Conservation (phyloP, 2,113 vertebrate species). For the Chionis minor region DNA sequence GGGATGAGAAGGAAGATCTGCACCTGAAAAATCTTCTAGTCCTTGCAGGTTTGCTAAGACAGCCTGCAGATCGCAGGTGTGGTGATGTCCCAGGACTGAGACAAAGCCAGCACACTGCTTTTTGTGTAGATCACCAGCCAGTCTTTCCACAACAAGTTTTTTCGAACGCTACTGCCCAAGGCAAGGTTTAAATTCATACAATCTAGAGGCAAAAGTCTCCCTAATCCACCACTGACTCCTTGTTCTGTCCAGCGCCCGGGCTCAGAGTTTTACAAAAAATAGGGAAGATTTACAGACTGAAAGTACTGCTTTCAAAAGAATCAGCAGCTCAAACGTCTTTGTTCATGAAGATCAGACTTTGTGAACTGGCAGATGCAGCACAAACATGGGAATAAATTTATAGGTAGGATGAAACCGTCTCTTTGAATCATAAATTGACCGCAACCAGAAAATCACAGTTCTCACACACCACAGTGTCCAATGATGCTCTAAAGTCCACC, state of each 20-base stretch:
- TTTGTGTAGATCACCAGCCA: background rate
- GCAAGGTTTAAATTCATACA: background rate
- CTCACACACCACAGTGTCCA: background rate
- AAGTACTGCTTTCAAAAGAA: background rate
- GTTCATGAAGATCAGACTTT: background rate
- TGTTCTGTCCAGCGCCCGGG: background rate
- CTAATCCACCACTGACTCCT: background rate
- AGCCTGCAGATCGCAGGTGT: background rate
- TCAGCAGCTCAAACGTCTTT: background rate
- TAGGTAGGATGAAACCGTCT: background rate
- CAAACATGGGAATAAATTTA: slow-evolving; percentile 20
- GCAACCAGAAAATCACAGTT: background rate
- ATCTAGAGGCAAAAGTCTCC: background rate
- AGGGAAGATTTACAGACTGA: background rate
- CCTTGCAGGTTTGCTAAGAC: background rate
- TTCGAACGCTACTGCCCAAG: background rate
- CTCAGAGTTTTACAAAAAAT: background rate
- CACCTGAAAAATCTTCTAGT: background rate
- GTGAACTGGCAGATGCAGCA: background rate
- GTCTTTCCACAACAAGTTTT: background rate
- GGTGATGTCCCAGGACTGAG: background rate
- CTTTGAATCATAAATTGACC: background rate
- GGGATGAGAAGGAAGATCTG: background rate
- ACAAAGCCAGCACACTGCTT: background rate
- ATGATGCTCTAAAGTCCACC: background rate